Evolutionary conservation across 2,113 vertebrate species (phyloP).

Genomic region (Dicrurus megarhynchus): DNA sequence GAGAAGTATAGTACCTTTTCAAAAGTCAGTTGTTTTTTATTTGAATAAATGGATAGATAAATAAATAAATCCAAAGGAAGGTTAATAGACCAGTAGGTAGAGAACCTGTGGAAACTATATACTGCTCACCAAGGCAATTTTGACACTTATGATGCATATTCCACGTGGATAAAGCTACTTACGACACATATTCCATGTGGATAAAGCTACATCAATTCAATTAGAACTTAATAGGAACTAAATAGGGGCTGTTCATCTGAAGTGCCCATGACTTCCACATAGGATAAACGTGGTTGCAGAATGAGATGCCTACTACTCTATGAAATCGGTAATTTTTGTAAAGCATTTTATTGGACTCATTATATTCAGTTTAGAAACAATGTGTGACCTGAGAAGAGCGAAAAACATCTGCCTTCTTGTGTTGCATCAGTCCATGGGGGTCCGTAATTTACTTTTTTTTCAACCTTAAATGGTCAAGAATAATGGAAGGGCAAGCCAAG

Average conservation of each 20-base stretch:
- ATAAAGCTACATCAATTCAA: neutral
- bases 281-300: neutral
- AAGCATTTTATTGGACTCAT: neutral
- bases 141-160: neutral
- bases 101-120: neutral
- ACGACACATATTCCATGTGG: neutral
- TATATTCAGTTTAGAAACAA: constrained; percentile 46
- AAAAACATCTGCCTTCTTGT: constrained; percentile 58
- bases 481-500: constrained; percentile 54
- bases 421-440: constrained; percentile 59
- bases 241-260: neutral
- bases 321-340: neutral
- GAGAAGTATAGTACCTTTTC: neutral
- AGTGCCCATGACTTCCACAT: neutral
- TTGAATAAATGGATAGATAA: neutral
- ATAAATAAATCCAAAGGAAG: neutral
- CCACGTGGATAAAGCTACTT: neutral
- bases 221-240: neutral
- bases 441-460: constrained; percentile 67
- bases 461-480: constrained; percentile 54
- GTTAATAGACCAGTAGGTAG: neutral
- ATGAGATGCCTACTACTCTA: neutral
- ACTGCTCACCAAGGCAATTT: neutral
- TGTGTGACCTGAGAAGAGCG: constrained; percentile 29
- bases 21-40: neutral